Evolutionary conservation across 53 echinoderm and acorn worm genomes (phyloP), one percentile per base, ranked within the genome.

Genomic region (Astropecten irregularis): DNA sequence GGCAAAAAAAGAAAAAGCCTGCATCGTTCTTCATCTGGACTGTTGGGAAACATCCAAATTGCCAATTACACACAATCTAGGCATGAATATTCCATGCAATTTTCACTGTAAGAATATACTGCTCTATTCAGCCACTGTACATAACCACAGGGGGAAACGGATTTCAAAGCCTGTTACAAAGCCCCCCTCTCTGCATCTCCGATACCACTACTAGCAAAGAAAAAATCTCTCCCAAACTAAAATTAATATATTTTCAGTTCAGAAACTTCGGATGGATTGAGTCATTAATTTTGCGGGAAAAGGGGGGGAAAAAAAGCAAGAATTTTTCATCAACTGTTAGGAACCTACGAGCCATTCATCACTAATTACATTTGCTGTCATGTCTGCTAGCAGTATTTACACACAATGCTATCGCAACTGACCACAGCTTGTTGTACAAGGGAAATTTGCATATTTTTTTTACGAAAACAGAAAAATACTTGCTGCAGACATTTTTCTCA

Each of bases 41-140:
- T 18, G 46, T 62, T 79, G 47, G 25, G 58, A 72, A 46, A 79
- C 79, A 79, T 79, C 79, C 79, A 79, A 79, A 79, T 79, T 79
- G 79, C 15, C 79, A 79, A 79, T 79, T 79, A 79, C 46, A 30
- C 79, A 79, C 79, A 42, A 44, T 48, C 31, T 23, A 32, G 46
- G 22, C 62, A 79, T 79, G 79, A 61, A 79, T 79, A 79, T 79
- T 62, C 79, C 46, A 60, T 42, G 61, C 62, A 79, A 79, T 79
- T 46, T 79, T 79, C 60, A 20, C 40, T 20, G 31, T 31, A 60
- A 61, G 11, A 62, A 79, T 42, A 79, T 61, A 42, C 79, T 62
- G 42, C 32, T 71, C 71, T 49, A 62, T 61, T 62, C 32, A 18
- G 61, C 29, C 21, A 62, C 28, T 16, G 47, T 16, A 30, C 15